These are phyloP conservation scores for Xanthorhoe spadicearia DNA, from an alignment of 2,888 invertebrate genomes.

Conservation along the genomic window DNA sequence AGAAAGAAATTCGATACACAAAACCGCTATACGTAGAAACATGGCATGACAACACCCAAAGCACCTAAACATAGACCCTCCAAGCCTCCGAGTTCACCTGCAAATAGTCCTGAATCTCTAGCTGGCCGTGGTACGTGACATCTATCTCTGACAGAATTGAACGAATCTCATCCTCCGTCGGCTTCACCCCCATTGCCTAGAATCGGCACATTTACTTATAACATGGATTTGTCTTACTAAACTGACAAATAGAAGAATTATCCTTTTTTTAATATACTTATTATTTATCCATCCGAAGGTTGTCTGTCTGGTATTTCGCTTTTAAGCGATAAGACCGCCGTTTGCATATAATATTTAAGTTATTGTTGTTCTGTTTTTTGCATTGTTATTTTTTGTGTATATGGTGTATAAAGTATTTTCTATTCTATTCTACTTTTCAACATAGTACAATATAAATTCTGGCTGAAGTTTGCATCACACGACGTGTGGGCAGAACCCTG, in stretches of 20 bases:
- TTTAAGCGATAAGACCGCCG: too few species aligned
- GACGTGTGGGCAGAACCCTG: too few species aligned
- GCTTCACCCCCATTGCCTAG: constrained; percentile 87
- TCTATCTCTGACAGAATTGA: constrained; percentile 93
- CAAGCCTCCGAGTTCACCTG: constrained; percentile 86
- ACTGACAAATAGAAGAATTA: background rate
- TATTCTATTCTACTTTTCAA: too few species aligned
- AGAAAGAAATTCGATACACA: constrained; percentile 22
- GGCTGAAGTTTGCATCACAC: too few species aligned
- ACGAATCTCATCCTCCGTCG: constrained; percentile 89
- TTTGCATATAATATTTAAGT: too few species aligned
- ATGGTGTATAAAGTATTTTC: too few species aligned
- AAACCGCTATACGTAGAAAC: background rate
- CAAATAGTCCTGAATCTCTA: constrained; percentile 94
- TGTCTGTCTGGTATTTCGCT: too few species aligned
- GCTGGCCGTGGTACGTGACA: constrained; percentile 92
- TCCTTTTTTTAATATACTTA: too few species aligned
- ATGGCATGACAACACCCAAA: constrained; percentile 1
- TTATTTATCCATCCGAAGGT: too few species aligned
- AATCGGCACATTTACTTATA: constrained; percentile 44
- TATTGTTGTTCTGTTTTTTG: too few species aligned
- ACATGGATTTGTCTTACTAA: background rate
- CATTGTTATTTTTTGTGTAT: too few species aligned
- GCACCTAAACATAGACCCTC: constrained; percentile 43
- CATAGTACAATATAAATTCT: background rate